Base-by-base conservation (phyloP, 2,888 invertebrate genomes). In the Scaptomyza reducta region DNA sequence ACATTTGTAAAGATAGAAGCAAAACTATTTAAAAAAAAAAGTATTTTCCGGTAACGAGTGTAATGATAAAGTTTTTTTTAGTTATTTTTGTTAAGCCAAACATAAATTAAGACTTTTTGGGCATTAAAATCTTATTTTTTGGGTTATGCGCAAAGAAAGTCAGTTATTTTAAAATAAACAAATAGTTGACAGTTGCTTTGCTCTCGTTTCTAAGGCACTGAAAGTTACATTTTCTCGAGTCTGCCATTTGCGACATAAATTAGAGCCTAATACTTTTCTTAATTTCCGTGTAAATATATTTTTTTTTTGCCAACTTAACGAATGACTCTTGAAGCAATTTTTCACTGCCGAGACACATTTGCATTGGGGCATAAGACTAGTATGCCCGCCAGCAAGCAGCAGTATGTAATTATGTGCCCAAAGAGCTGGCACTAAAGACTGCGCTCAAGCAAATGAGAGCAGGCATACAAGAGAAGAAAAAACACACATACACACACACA, bases 391-490 rank as follows among this genome's bases (percentile, higher is more conserved):
- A 38, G 14, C 14, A 38, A 14, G 38, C 38, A 38, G 14, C 61
- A 51, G 55, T 56, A 59, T 86, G 77, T 74, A 87, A 87, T 87
- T 83, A 85, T 82, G 66, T 79, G 70, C 67, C 47, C 44, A 38
- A 14, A 63, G 62, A 44, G 29, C 60, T 44, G 57, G 42, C 64
- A 80, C 71, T 77, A 74, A 80, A 72, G 73, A 70, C 79, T 56
- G 70, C 74, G 67, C 67, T 70, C 74, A 85, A 71, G 72, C 88
- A 72, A 87, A 87, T 70, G 86, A 74, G 82, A 71, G 69, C 79
- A 84, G 59, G 44, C 67, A 44, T 59, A 47, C 18, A 35, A 51
- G n/a, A 33, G 42, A n/a, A n/a, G 13, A 53, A 56, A 18, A 9
- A 38, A 33, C 16, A 40, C 40, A 40, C 16, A 40, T 16, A 40